Conservation (phyloP, 2,888 invertebrate species). For the Latrodectus elegans region DNA sequence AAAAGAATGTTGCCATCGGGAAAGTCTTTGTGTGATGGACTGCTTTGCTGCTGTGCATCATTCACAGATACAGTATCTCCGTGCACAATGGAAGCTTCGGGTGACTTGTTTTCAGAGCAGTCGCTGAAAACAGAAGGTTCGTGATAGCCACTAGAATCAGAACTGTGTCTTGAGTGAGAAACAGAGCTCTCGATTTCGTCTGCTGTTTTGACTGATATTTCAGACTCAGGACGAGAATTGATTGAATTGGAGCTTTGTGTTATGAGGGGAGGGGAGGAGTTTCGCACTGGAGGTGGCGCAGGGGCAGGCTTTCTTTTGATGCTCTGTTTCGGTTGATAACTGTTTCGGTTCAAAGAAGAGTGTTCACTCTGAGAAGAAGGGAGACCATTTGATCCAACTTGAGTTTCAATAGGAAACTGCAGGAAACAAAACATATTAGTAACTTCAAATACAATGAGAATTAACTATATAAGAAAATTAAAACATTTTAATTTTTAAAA, state of each 20-base stretch:
- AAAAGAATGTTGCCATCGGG: constrained; percentile 1
- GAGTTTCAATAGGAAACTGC: constrained; percentile 40
- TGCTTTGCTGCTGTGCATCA: constrained; percentile 33
- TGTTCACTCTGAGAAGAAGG: constrained; percentile 79
- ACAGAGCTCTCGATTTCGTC: constrained; percentile 70
- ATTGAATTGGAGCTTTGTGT: constrained; percentile 71
- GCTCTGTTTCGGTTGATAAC: constrained; percentile 54
- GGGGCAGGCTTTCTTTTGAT: constrained; percentile 70
- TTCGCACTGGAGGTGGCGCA: constrained; percentile 74
- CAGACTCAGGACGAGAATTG: constrained; percentile 63
- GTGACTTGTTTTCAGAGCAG: constrained; percentile 76
- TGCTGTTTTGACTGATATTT: constrained; percentile 57
- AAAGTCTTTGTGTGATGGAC: constrained; percentile 56
- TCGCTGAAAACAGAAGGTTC: constrained; percentile 82
- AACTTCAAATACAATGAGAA: not conserved
- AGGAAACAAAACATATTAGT: constrained; percentile 11
- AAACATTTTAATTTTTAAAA: too few relatives aligned
- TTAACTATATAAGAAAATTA: too few relatives aligned
- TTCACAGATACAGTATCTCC: constrained; percentile 43
- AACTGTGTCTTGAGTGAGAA: constrained; percentile 83
- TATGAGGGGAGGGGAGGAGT: constrained; percentile 71
- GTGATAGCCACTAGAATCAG: constrained; percentile 84
- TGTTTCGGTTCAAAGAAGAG: constrained; percentile 35
- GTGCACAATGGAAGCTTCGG: constrained; percentile 64
- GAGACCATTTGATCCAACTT: constrained; percentile 74